Base-by-base conservation (phyloP, 2,888 invertebrate species). In the Drosophila histrio region DNA sequence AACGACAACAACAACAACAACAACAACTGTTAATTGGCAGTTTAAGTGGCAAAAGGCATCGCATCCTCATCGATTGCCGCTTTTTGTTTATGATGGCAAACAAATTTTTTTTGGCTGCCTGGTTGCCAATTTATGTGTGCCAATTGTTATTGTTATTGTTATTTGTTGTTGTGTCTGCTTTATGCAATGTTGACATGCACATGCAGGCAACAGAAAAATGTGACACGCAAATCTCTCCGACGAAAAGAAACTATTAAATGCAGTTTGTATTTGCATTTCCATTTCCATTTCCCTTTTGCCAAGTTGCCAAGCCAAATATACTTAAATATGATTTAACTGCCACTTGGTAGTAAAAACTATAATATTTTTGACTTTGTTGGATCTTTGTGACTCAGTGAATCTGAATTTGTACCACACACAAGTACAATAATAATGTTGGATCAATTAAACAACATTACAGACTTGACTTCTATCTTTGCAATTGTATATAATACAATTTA, bases 171-270 rank as follows among this genome's bases (percentile, higher is more conserved):
- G 28, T 24, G 17, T 34, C 19, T 39, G 47, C 34, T 69, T 80
- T 84, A 81, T 81, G 82, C 85, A 82, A 56, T 50, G 59, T 68
- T 77, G 72, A 82, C 81, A 82, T 82, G 81, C 81, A 81, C 67
- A 72, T 65, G 36, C 50, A 17, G 22, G 2, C 36, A 38, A 64
- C 63, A 66, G 68, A 19, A 32, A 72, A 19, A 32, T 34, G 34
- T 28, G 59, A 44, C 70, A 74, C 72, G 70, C 69, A 24, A 72
- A 43, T 49, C 52, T 39, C 9, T 30, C 22, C 28, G 7, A 15
- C 3, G 22, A 49, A 38, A 38, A 30, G n/a, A 3, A 21, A 30
- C 9, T 22, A 22, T 39, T 22, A 22, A 49, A 39, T 39, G 38
- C 57, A 49, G 30, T 22, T 44, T 36, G 43, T 34, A 49, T 38